These are phyloP conservation scores for Rhingia rostrata DNA, from an alignment of 2,888 invertebrate genomes.

Conservation along the genomic window DNA sequence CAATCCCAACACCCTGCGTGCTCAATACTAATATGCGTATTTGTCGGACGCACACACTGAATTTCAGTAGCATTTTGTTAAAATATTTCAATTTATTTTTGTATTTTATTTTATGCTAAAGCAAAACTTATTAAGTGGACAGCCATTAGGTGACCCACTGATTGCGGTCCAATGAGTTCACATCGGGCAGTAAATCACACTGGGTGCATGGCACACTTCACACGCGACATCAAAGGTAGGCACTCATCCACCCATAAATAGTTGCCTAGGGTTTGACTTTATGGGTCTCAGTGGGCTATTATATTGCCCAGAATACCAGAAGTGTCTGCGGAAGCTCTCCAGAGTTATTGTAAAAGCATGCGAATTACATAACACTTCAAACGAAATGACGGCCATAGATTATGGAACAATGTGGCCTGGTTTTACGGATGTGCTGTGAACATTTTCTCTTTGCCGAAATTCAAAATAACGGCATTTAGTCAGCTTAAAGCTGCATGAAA, in stretches of 20 bases:
- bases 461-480: conserved; percentile 28
- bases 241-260: conserved; percentile 56
- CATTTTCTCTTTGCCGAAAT: conserved; percentile 7
- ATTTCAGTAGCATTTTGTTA: conserved; percentile 37
- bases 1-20: conserved; percentile 39
- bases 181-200: conserved; percentile 60
- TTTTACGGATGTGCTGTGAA: conserved; percentile 20
- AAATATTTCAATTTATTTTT: neutral
- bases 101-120: conserved; percentile 19
- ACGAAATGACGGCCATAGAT: neutral
- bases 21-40: conserved; percentile 13
- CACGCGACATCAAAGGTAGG: conserved; percentile 56
- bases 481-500: conserved; percentile 53
- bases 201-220: conserved; percentile 32
- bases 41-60: conserved; percentile 23
- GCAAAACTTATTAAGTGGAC: conserved; percentile 31
- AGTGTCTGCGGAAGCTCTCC: conserved; percentile 42
- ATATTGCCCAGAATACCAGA: conserved; percentile 8
- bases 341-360: conserved; percentile 22
- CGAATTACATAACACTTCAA: conserved; percentile 39
- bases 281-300: conserved; percentile 6
- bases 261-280: conserved; percentile 9
- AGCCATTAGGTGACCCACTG: conserved; percentile 66
- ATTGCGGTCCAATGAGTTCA: conserved; percentile 69
- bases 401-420: conserved; percentile 16